Evolutionary conservation across 2,113 vertebrate species (phyloP), one percentile per base, ranked within the genome.

Genomic region (Amazona guildingii): DNA sequence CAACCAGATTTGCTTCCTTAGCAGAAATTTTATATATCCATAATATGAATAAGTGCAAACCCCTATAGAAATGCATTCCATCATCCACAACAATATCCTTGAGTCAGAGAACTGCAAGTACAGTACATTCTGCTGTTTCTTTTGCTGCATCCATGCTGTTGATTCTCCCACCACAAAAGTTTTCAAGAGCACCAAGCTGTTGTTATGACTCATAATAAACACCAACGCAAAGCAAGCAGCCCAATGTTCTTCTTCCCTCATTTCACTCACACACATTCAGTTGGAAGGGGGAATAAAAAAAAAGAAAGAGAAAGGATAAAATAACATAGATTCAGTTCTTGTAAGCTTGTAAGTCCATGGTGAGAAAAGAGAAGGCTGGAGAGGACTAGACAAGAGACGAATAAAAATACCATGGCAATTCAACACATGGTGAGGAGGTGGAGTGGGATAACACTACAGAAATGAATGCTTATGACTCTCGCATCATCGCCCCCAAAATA

Each of bases 391-490:
- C 96, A 95, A 97, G 97, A 98, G 86, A 95, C 1, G 87, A 98
- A 97, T 92, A 98, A 97, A 98, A 98, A 98, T 98, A 97, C 91
- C 97, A 95, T 21, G 95, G 95, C 88, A 96, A 86, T 90, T 97
- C 94, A 97, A 98, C 98, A 98, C 97, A 98, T 98, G 98, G 97
- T 98, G 97, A 97, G 98, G 97, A 95, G 98, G 98, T 95, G 97
- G 97, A 97, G 98, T 98, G 97, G 98, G 98, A 98, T 97, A 98
- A 97, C 90, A 61, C 95, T 85, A 91, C 96, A 97, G 92, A 98
- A 98, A 98, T 73, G 96, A 98, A 97, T 97, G 97, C 96, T 96
- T 79, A 97, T 98, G 98, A 97, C 98, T 97, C 96, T 97, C 93
- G 59, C 94, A 83, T 97, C 90, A 97, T 93, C 94, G 70, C 92